Conservation (phyloP, 2,888 invertebrate genomes). For the Drosophila greeni region DNA sequence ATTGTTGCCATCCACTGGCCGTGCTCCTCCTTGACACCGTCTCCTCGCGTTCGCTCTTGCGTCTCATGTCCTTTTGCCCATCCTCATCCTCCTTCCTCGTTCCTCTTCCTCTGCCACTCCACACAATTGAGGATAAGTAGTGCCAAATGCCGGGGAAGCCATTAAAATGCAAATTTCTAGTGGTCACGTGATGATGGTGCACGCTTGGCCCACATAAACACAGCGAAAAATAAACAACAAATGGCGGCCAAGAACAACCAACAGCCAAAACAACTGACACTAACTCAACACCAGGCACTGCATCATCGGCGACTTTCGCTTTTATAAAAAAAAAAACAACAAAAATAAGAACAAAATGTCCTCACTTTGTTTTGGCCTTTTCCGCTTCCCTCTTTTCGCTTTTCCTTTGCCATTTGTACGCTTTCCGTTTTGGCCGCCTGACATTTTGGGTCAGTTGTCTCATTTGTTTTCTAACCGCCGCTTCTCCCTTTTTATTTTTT, state of each 20-base stretch:
- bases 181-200: constrained; percentile 63
- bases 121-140: constrained; percentile 40
- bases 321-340: constrained; percentile 15
- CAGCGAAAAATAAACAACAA: constrained; percentile 16
- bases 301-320: constrained; percentile 47
- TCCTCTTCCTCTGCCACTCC: constrained; percentile 27
- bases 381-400: constrained; percentile 37
- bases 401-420: constrained; percentile 20
- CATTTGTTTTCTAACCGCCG: constrained; percentile 58
- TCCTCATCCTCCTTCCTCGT: not conserved
- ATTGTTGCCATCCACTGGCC: constrained; percentile 43
- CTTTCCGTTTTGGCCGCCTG: constrained; percentile 35
- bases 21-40: constrained; percentile 44
- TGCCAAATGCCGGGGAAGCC: constrained; percentile 59
- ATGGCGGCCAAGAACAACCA: constrained; percentile 14
- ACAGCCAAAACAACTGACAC: constrained; percentile 38
- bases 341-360: not conserved
- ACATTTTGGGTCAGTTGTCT: constrained; percentile 70
- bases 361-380: constrained; percentile 49
- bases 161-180: constrained; percentile 72
- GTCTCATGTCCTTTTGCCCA: not conserved
- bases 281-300: constrained; percentile 45
- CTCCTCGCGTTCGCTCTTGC: constrained; percentile 9
- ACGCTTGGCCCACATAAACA: constrained; percentile 46
- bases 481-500: not conserved